Percentiles rank a stretch among this genome's conserved stretches.
These are phyloP conservation scores for Phrynocephalus forsythii DNA, from an alignment of 2,797 vertebrate species.

Conservation along the genomic window DNA sequence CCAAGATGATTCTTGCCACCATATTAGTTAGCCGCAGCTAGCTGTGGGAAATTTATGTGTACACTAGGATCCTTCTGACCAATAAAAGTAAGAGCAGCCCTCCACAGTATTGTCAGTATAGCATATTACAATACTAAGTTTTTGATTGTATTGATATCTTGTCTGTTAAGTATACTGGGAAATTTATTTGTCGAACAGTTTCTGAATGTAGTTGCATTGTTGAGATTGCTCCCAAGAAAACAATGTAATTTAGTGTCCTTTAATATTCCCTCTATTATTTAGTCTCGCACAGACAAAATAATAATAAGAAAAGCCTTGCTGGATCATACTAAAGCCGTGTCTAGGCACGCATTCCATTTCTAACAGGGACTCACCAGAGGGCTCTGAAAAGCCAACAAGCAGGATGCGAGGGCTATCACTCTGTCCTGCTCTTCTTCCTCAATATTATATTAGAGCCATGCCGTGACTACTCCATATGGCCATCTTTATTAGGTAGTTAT, in stretches of 20 bases:
- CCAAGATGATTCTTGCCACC: too few species aligned
- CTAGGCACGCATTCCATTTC: not conserved
- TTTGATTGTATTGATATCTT: not conserved
- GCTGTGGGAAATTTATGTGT: too few species aligned
- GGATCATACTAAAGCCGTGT: not conserved
- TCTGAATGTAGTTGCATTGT: not conserved
- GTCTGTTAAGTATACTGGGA: not conserved
- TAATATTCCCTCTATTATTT: not conserved
- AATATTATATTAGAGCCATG: not conserved
- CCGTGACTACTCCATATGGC: not conserved
- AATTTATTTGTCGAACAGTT: not conserved
- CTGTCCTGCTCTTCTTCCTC: not conserved
- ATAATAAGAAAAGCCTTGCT: not conserved
- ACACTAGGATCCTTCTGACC: not conserved
- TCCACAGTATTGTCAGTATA: not conserved
- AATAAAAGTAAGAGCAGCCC: not conserved
- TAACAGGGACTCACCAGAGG: not conserved
- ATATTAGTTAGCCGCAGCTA: too few species aligned
- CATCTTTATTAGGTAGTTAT: not conserved
- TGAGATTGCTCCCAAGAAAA: not conserved
- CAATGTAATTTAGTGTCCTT: not conserved
- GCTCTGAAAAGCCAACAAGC: not conserved
- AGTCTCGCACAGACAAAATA: not conserved
- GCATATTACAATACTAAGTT: not conserved
- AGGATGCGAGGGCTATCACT: not conserved